Conservation (phyloP, 2,113 vertebrate genomes). For the Xiphophorus couchianus region DNA sequence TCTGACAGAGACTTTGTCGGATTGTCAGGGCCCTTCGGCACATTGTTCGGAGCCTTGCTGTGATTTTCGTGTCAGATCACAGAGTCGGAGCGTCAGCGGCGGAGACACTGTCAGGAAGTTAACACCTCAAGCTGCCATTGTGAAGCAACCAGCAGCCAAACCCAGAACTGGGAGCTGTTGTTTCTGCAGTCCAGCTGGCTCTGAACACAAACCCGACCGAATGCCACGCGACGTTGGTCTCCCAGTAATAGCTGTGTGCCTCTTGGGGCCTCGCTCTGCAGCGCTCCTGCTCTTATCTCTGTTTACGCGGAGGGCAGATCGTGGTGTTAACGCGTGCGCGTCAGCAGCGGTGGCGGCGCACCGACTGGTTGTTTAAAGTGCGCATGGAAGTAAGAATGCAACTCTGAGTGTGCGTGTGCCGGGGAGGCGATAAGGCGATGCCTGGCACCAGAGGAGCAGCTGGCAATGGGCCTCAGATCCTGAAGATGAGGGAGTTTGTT, state of each 20-base stretch:
- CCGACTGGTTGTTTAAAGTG: conserved; percentile 57
- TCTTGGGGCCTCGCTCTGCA: conserved; percentile 73
- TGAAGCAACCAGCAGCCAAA: conserved; percentile 19
- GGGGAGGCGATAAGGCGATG: conserved; percentile 84
- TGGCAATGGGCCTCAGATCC: conserved; percentile 78
- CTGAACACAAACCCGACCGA: conserved; percentile 44
- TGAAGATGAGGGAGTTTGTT: conserved; percentile 53
- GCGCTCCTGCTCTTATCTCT: conserved; percentile 88
- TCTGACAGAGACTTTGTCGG: conserved; percentile 69
- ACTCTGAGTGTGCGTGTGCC: conserved; percentile 55
- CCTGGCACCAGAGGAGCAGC: conserved; percentile 83
- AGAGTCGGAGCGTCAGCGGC: conserved; percentile 31
- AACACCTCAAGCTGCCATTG: conserved; percentile 41
- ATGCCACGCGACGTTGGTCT: conserved; percentile 78
- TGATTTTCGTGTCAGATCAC: conserved; percentile 48
- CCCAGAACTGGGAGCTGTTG: neutral
- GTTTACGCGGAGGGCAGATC: conserved; percentile 90
- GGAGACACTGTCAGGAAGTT: conserved; percentile 54
- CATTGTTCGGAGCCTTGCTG: conserved; percentile 52
- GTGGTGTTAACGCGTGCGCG: conserved; percentile 64
- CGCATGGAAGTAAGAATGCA: conserved; percentile 49
- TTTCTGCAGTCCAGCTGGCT: conserved; percentile 11
- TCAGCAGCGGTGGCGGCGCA: conserved; percentile 75
- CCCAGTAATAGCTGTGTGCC: conserved; percentile 77
- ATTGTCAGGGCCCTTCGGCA: conserved; percentile 65